These are phyloP conservation scores for Pycnonotus jocosus DNA, from an alignment of 2,113 vertebrate genomes.

Conservation along the genomic window DNA sequence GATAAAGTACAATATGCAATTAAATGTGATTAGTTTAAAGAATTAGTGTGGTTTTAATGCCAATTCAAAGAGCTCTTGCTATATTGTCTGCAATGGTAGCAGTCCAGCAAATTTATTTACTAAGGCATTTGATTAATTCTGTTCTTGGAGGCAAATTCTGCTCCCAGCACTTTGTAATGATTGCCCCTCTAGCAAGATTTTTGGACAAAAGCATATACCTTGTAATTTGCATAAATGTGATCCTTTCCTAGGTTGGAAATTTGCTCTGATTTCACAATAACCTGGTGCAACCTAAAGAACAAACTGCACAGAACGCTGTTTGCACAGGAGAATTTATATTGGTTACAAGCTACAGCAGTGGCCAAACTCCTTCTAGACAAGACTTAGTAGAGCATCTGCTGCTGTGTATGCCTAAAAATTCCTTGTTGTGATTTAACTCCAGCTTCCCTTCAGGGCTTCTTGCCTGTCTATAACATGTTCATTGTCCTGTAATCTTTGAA, in stretches of 20 bases:
- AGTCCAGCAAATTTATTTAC: slow-evolving; percentile 5
- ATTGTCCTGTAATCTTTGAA: background rate
- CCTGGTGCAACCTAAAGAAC: background rate
- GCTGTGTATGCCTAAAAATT: background rate
- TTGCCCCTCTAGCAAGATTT: background rate
- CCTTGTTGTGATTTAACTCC: background rate
- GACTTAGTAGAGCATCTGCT: background rate
- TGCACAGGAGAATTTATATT: background rate
- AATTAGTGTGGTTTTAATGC: slow-evolving; percentile 4
- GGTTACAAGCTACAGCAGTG: background rate
- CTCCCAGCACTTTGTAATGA: background rate
- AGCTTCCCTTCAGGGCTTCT: background rate
- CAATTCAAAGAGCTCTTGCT: slow-evolving; percentile 11
- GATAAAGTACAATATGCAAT: slow-evolving; percentile 25
- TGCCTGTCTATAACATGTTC: background rate
- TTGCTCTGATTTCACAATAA: background rate
- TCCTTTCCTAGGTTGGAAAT: background rate
- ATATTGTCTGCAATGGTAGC: background rate
- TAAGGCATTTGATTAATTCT: background rate
- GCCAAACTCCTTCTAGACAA: background rate
- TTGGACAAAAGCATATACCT: background rate
- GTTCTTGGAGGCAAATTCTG: background rate
- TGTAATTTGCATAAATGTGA: background rate
- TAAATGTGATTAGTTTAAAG: slow-evolving; percentile 43
- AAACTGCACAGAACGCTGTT: background rate